A percentile compares a stretch with the other conserved stretches of the same genome.
phyloP scores from a whole-genome alignment of 2,888 invertebrate genomes.

The Oxyteleia sp. region DNA sequence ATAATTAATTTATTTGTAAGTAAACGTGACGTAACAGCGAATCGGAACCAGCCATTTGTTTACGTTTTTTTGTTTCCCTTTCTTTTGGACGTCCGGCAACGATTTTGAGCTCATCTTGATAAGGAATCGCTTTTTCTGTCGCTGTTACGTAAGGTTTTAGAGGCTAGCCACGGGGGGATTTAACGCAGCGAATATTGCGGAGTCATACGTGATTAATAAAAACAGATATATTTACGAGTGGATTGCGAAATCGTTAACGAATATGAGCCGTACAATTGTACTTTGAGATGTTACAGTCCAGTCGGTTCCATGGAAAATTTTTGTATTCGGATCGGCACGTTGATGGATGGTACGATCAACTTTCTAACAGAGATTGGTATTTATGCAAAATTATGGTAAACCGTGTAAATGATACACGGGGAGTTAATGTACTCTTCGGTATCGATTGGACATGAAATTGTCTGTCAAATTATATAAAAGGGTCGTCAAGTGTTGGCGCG shows the following conservation, averaged over 20 bases:
- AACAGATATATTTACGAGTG: conserved; percentile 12
- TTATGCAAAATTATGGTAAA: not conserved
- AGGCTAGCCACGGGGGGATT: not conserved
- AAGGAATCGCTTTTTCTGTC: not conserved
- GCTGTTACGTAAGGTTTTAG: not conserved
- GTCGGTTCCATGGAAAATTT: conserved; percentile 30
- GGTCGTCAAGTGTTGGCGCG: too few species aligned
- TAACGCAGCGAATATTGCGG: not conserved
- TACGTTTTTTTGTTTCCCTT: conserved; percentile 29
- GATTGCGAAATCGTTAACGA: conserved; percentile 26
- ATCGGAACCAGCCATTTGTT: conserved; percentile 9
- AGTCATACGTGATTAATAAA: conserved; percentile 20
- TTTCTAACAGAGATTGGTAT: not conserved
- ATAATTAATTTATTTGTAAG: conserved; percentile 35
- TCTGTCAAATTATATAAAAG: too few species aligned
- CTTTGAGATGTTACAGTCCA: conserved; percentile 22
- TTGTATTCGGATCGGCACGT: conserved; percentile 3
- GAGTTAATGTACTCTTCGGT: too few species aligned
- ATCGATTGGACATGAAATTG: too few species aligned
- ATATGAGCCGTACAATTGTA: conserved; percentile 10
- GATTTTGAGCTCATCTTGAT: not conserved
- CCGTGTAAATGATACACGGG: too few species aligned
- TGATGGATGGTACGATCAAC: not conserved
- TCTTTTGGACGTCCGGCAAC: not conserved
- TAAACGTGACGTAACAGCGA: conserved; percentile 27